A percentile compares a stretch with the other conserved stretches of the same genome.
phyloP scores from a whole-genome alignment of 2,888 invertebrate genomes.

The Tromatobia lineatoria region DNA sequence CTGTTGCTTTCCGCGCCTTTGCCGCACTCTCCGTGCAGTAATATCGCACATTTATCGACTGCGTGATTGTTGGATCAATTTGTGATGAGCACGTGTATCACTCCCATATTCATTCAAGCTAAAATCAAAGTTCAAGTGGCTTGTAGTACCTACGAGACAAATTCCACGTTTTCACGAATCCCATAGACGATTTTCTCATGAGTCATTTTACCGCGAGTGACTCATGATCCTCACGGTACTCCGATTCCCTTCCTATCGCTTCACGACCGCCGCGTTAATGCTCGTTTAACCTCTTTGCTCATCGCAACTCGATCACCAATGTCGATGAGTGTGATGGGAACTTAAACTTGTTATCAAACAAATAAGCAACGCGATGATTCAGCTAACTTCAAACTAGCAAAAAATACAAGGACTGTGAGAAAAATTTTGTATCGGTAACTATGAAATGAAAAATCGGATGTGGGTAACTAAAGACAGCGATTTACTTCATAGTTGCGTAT shows the following conservation, averaged over 20 bases:
- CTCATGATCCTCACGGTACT: constrained; percentile 65
- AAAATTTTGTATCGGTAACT: not conserved
- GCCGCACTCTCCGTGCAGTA: not conserved
- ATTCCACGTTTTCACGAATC: constrained; percentile 72
- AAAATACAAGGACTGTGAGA: not conserved
- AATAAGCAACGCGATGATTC: not conserved
- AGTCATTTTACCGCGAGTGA: constrained; percentile 72
- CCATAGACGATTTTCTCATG: constrained; percentile 73
- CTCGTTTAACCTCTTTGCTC: constrained; percentile 2
- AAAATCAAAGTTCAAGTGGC: constrained; percentile 36
- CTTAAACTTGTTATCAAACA: not conserved
- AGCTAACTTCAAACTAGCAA: not conserved
- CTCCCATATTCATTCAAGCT: constrained; percentile 1
- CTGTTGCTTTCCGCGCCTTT: constrained; percentile 57
- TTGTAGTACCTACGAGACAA: constrained; percentile 34
- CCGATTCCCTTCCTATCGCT: constrained; percentile 48
- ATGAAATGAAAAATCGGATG: too few relatives aligned
- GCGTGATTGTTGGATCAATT: not conserved
- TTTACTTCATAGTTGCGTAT: not conserved
- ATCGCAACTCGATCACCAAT: constrained; percentile 2
- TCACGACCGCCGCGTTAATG: not conserved
- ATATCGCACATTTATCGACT: not conserved
- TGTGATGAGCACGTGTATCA: not conserved
- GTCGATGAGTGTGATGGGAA: not conserved
- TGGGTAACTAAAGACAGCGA: too few relatives aligned